A percentile compares a stretch with the other conserved stretches of the same genome.
Evolutionary conservation across 2,113 vertebrate genomes (phyloP).

Genomic region (Pterocles gutturalis): DNA sequence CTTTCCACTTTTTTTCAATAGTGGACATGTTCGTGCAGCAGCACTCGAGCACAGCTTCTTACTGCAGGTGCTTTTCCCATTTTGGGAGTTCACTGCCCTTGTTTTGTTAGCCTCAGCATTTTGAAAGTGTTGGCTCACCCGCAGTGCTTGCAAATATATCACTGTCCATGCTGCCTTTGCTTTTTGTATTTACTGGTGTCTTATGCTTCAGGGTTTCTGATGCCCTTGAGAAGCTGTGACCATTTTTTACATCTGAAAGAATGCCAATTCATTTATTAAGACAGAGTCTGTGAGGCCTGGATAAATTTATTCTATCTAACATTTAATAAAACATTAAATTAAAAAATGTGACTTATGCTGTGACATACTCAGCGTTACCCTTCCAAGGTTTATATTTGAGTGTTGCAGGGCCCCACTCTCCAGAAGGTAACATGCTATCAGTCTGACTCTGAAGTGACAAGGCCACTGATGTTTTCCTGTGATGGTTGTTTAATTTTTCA

Average conservation of each 20-base stretch:
- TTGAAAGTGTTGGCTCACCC: conserved; percentile 67
- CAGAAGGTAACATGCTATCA: conserved; percentile 75
- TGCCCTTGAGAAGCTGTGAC: conserved; percentile 80
- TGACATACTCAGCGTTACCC: conserved; percentile 73
- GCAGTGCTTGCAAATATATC: conserved; percentile 72
- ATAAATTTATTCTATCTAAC: conserved; percentile 80
- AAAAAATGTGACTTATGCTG: conserved; percentile 78
- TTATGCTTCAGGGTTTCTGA: conserved; percentile 74
- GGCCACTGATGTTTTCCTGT: conserved; percentile 75
- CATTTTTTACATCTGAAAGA: conserved; percentile 77
- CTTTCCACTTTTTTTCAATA: not conserved
- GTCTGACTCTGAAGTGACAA: conserved; percentile 74
- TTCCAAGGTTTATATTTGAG: conserved; percentile 77
- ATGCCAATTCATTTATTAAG: conserved; percentile 83
- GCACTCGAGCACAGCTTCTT: conserved; percentile 53
- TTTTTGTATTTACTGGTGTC: conserved; percentile 80
- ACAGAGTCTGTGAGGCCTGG: conserved; percentile 65
- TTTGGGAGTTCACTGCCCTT: conserved; percentile 73
- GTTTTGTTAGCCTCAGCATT: conserved; percentile 80
- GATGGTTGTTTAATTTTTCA: conserved; percentile 81
- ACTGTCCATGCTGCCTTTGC: conserved; percentile 75
- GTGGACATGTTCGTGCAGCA: conserved; percentile 20
- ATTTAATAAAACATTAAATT: conserved; percentile 87
- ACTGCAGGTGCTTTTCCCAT: conserved; percentile 72
- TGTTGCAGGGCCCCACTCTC: conserved; percentile 28